Evolutionary conservation across 2,113 vertebrate species (phyloP).

Genomic region (Beaufortia kweichowensis): DNA sequence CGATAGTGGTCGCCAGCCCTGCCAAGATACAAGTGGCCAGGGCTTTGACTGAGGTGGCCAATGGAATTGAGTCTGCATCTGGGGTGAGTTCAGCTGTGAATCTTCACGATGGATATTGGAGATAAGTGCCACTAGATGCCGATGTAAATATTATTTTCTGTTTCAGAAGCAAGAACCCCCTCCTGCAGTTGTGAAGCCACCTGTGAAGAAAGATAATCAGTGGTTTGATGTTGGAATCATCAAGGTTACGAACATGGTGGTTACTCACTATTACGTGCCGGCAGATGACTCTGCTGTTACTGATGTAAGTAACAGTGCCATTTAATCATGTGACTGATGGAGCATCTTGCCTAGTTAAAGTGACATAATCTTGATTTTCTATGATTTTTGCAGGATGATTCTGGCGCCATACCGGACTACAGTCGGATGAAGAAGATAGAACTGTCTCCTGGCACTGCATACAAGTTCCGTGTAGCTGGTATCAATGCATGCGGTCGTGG

Average conservation of each 20-base stretch:
- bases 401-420: conserved; percentile 72
- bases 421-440: conserved; percentile 80
- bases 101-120: not conserved
- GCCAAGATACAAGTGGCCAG: conserved; percentile 78
- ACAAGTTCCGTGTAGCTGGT: conserved; percentile 81
- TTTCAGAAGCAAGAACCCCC: conserved; percentile 72
- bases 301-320: conserved; percentile 53
- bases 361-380: not conserved
- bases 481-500: conserved; percentile 81
- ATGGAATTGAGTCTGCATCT: conserved; percentile 76
- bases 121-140: not conserved
- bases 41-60: conserved; percentile 77
- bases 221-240: conserved; percentile 84
- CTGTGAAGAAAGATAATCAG: conserved; percentile 81
- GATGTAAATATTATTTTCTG: not conserved
- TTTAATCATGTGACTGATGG: too few relatives aligned
- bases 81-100: conserved; percentile 63
- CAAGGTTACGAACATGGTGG: conserved; percentile 79
- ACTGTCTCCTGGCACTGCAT: conserved; percentile 80
- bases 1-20: conserved; percentile 73
- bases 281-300: conserved; percentile 66
- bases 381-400: conserved; percentile 72
- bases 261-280: conserved; percentile 80
- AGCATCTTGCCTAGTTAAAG: too few relatives aligned
- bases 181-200: conserved; percentile 69